A percentile compares a stretch with the other conserved stretches of the same genome.
phyloP scores from a whole-genome alignment of 2,888 invertebrate species.

The Apamea crenata region DNA sequence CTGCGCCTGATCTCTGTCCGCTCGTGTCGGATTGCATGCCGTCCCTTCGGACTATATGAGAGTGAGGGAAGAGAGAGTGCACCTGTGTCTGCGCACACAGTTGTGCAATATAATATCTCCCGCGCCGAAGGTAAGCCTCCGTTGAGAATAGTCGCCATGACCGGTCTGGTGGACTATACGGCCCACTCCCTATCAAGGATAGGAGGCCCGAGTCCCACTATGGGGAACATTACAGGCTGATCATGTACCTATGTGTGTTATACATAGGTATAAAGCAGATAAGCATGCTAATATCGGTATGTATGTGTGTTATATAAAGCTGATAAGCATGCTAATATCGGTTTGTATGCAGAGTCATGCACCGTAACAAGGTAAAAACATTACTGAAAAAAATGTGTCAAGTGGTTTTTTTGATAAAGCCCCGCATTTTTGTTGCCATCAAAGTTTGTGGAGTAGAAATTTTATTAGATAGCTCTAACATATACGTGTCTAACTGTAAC shows the following conservation, averaged over 20 bases:
- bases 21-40: not conserved
- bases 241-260: conserved; percentile 18
- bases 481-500: not conserved
- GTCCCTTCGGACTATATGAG: not conserved
- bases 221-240: not conserved
- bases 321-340: conserved; percentile 52
- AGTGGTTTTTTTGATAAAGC: conserved; percentile 25
- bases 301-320: conserved; percentile 15
- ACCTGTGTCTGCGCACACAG: not conserved
- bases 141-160: not conserved
- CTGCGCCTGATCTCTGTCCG: not conserved
- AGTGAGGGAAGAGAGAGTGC: not conserved
- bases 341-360: conserved; percentile 46
- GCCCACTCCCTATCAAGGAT: not conserved
- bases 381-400: conserved; percentile 22
- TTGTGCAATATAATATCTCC: not conserved
- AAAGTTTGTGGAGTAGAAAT: conserved; percentile 2
- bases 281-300: conserved; percentile 48
- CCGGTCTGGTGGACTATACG: not conserved
- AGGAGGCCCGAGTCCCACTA: not conserved
- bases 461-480: not conserved
- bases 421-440: not conserved
- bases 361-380: conserved; percentile 20
- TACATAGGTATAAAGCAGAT: conserved; percentile 37
- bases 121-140: not conserved